Percentiles rank a stretch among this genome's conserved stretches.
Conservation (phyloP, 1,140 invertebrate genomes). For the Pollicipes pollicipes region DNA sequence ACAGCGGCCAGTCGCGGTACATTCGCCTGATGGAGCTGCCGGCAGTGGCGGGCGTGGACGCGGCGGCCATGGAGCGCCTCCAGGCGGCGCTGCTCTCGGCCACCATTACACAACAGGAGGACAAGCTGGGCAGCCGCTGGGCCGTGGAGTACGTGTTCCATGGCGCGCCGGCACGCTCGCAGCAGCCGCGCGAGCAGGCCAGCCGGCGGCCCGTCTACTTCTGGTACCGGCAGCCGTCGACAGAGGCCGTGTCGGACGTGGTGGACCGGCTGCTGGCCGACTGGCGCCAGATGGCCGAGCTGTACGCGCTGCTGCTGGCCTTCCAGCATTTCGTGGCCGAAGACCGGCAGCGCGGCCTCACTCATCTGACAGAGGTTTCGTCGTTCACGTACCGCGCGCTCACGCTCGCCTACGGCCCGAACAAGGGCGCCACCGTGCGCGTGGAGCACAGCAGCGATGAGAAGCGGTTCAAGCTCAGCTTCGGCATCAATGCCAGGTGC, state of each 20-base stretch:
- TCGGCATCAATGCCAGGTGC: constrained; percentile 28
- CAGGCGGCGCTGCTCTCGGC: constrained; percentile 19
- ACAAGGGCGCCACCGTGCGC: constrained; percentile 48
- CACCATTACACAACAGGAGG: constrained; percentile 22
- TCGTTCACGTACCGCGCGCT: constrained; percentile 60
- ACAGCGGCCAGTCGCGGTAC: constrained; percentile 60
- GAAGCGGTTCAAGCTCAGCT: constrained; percentile 48
- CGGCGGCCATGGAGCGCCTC: constrained; percentile 16
- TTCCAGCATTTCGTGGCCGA: background rate
- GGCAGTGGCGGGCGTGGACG: constrained; percentile 31
- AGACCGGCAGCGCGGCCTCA: background rate
- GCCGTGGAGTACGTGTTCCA: constrained; percentile 78
- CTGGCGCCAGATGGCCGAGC: constrained; percentile 75
- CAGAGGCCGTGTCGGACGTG: constrained; percentile 48
- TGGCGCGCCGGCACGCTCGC: constrained; percentile 57
- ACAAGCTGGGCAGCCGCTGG: constrained; percentile 55
- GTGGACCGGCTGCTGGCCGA: constrained; percentile 67
- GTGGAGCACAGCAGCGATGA: constrained; percentile 53
- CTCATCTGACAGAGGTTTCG: background rate
- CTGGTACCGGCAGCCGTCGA: constrained; percentile 63
- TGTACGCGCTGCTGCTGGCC: constrained; percentile 60
- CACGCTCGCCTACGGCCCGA: constrained; percentile 58
- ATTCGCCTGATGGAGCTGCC: constrained; percentile 63
- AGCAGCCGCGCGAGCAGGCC: constrained; percentile 69
- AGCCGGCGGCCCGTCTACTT: constrained; percentile 62